Evolutionary conservation across 2,888 invertebrate genomes (phyloP), one percentile per base, ranked within the genome.

Genomic region (Pomacea canaliculata): DNA sequence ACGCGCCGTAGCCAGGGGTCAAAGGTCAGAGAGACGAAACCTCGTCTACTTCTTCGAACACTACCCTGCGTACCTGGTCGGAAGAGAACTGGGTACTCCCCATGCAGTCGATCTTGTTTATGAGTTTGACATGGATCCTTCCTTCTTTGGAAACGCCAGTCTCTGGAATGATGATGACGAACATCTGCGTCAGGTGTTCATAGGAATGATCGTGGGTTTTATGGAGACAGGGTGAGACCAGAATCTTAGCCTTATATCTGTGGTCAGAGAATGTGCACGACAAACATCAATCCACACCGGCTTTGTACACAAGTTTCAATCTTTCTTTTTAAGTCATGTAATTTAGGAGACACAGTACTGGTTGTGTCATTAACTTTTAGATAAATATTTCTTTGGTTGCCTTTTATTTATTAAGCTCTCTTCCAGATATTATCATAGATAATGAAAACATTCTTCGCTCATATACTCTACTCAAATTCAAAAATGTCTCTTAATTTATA

Each of bases 131-230:
- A 63, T 63, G 63, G 23, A n/a, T 19, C 18, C n/a, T 27, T 12
- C 10, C 16, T 27, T 63, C 63, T 23, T 63, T 63, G 63, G 63
- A 10, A 27, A 63, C 27, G 13, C 69, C 37, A 68, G 69, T 37
- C 49, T 68, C 3, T 68, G 69, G 69, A 48, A 68, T 68, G 46
- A 4, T 46, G 69, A 68, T 23, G 69, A 68, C 69, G 37, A 23
- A 4, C 10, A n/a, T 5, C n/a, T 68, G 49, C 19, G 27, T 12
- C 19, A 46, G 27, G 37, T n/a, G n/a, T 68, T 48, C 69, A 23
- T 19, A 23, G 12, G 12, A 19, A 46, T 63, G 23, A 63, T 63
- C 13, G 19, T 19, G 19, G 63, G 27, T 10, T 63, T 63, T 19
- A 19, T 63, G 63, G 51, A 56, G 16, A 63, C 63, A 19, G n/a